phyloP scores from a whole-genome alignment of 2,888 invertebrate species.

The Calephelis perditalis region DNA sequence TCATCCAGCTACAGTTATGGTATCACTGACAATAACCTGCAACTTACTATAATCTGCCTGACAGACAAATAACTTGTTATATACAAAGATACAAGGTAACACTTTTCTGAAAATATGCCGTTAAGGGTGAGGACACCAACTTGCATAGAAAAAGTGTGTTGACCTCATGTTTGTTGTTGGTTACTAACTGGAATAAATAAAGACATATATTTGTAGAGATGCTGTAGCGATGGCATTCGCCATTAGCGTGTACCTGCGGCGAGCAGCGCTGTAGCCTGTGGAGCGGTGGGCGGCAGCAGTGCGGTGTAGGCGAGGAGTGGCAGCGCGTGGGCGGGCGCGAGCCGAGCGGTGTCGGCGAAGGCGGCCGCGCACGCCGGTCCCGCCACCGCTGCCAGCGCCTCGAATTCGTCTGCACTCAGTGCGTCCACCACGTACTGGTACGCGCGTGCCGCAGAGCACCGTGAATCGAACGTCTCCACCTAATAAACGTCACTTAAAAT shows the following conservation, averaged over 20 bases:
- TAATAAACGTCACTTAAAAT: slow-evolving; percentile 22
- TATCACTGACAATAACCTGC: no score
- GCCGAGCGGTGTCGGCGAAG: slow-evolving; percentile 54
- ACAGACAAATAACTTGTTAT: no score
- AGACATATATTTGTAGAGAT: no score
- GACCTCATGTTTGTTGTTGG: no score
- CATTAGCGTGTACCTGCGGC: slow-evolving; percentile 32
- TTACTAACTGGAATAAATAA: no score
- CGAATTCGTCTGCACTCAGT: slow-evolving; percentile 49
- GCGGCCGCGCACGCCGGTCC: slow-evolving; percentile 61
- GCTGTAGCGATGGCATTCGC: no score
- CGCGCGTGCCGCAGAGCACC: slow-evolving; percentile 51
- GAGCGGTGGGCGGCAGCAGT: slow-evolving; percentile 42
- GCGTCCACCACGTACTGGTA: slow-evolving; percentile 54
- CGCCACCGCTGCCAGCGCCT: slow-evolving; percentile 50
- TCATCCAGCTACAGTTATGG: no score
- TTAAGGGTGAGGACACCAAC: no score
- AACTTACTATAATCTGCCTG: no score
- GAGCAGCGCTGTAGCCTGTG: slow-evolving; percentile 35
- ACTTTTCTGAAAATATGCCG: no score
- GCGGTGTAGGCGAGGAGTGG: slow-evolving; percentile 56
- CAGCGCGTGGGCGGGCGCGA: slow-evolving; percentile 46
- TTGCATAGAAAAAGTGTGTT: no score
- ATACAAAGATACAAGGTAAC: no score
- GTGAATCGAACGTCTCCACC: slow-evolving; percentile 49